Evolutionary conservation across 2,888 invertebrate species (phyloP).

Genomic region (Cheilosia pagana): DNA sequence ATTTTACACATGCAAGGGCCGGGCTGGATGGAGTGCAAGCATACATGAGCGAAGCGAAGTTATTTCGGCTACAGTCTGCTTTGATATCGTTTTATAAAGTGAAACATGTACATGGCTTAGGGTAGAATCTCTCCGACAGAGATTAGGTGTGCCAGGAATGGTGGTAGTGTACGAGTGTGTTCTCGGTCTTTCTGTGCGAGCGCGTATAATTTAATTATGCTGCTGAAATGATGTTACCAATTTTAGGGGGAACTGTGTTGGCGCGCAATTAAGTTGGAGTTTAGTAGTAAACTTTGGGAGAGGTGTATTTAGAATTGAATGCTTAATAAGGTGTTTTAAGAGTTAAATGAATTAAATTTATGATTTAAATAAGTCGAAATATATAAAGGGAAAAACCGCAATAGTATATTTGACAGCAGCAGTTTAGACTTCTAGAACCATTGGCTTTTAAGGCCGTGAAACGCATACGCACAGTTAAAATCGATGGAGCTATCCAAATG

Average conservation of each 20-base stretch:
- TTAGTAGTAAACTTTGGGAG: background rate
- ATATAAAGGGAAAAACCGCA: too few relatives aligned
- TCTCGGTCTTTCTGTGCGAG: background rate
- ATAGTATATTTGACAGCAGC: too few relatives aligned
- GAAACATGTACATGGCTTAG: background rate
- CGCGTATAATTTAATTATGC: constrained; percentile 33
- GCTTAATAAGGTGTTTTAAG: too few relatives aligned
- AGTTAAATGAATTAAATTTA: too few relatives aligned
- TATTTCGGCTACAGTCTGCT: constrained; percentile 32
- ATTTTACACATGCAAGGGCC: constrained; percentile 42
- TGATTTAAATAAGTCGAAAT: too few relatives aligned
- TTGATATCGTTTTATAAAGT: constrained; percentile 20
- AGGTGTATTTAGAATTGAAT: too few relatives aligned
- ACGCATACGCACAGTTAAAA: too few relatives aligned
- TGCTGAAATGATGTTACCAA: constrained; percentile 23
- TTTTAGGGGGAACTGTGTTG: background rate
- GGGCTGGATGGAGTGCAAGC: background rate
- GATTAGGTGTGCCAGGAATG: constrained; percentile 10
- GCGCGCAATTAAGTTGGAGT: background rate
- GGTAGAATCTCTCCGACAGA: constrained; percentile 1
- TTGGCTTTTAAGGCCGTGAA: too few relatives aligned
- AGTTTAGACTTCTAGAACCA: too few relatives aligned
- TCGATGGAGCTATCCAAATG: too few relatives aligned
- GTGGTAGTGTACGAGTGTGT: background rate
- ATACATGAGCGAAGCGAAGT: constrained; percentile 4